Evolutionary conservation across 2,113 vertebrate species (phyloP).

Genomic region (Callipepla squamata): DNA sequence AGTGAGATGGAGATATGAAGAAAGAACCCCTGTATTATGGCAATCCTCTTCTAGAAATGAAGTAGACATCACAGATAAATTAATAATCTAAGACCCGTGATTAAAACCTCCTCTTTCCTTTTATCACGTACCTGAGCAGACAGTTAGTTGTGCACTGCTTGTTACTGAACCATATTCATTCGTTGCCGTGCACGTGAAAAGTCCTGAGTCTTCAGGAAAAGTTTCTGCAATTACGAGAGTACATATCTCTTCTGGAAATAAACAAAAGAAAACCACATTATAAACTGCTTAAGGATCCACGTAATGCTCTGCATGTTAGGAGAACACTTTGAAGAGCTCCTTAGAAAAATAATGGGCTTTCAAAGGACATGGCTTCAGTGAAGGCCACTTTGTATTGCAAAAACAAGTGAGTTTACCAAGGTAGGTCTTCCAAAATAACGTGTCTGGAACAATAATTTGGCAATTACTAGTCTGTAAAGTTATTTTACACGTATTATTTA

Average conservation of each 20-base stretch:
- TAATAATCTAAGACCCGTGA: background rate
- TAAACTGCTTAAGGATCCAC: background rate
- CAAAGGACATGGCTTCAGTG: background rate
- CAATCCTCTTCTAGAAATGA: background rate
- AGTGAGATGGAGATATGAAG: background rate
- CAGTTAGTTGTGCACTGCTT: constrained; percentile 85
- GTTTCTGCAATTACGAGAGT: constrained; percentile 96
- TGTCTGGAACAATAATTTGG: background rate
- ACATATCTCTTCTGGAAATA: constrained; percentile 93
- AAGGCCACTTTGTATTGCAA: background rate
- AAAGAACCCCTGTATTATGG: background rate
- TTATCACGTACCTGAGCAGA: constrained; percentile 83
- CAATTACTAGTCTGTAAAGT: background rate
- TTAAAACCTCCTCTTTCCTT: background rate
- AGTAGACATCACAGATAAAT: background rate
- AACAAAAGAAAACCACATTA: background rate
- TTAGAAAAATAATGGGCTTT: background rate
- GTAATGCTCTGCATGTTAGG: background rate
- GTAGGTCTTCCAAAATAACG: background rate
- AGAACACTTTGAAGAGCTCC: background rate
- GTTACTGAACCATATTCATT: constrained; percentile 87
- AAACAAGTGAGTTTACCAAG: background rate
- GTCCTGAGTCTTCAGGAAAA: constrained; percentile 94
- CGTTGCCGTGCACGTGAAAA: constrained; percentile 88
- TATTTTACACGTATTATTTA: background rate